A percentile compares a stretch with the other conserved stretches of the same genome.
Evolutionary conservation across 1,140 invertebrate species (phyloP).

Genomic region (Archegozetes longisetosus): DNA sequence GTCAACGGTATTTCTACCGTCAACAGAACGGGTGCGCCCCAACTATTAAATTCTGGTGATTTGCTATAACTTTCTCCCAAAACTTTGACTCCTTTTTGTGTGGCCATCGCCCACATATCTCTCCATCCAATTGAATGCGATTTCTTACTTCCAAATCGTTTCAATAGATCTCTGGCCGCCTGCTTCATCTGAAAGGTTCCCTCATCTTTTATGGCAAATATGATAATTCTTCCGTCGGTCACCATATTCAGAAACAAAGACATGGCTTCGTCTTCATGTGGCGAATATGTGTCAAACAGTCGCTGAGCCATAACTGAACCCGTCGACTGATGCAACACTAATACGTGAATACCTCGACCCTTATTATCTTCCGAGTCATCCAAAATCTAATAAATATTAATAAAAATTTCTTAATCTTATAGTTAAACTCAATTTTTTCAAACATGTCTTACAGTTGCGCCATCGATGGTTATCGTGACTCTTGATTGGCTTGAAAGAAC

Average conservation of each 20-base stretch:
- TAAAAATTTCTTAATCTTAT: background rate
- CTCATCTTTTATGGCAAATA: conserved; percentile 43
- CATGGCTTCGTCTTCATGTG: conserved; percentile 47
- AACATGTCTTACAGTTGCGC: conserved; percentile 36
- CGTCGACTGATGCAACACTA: conserved; percentile 44
- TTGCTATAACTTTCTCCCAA: conserved; percentile 36
- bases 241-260: conserved; percentile 44
- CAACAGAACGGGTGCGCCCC: conserved; percentile 39
- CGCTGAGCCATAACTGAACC: conserved; percentile 38
- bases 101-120: conserved; percentile 48
- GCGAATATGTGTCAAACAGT: conserved; percentile 46
- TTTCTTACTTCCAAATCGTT: conserved; percentile 36
- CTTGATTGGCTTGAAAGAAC: conserved; percentile 39
- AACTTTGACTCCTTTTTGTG: conserved; percentile 29
- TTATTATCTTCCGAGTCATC: conserved; percentile 38
- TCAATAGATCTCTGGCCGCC: conserved; percentile 34
- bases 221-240: conserved; percentile 39
- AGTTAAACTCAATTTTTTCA: background rate
- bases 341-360: conserved; percentile 42
- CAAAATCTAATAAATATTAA: conserved; percentile 33
- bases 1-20: conserved; percentile 37
- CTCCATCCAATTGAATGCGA: conserved; percentile 39
- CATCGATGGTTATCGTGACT: conserved; percentile 40
- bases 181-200: conserved; percentile 46
- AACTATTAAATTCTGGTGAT: conserved; percentile 38